phyloP scores from a whole-genome alignment of 1,140 invertebrate species.

The Dendrolimus kikuchii region DNA sequence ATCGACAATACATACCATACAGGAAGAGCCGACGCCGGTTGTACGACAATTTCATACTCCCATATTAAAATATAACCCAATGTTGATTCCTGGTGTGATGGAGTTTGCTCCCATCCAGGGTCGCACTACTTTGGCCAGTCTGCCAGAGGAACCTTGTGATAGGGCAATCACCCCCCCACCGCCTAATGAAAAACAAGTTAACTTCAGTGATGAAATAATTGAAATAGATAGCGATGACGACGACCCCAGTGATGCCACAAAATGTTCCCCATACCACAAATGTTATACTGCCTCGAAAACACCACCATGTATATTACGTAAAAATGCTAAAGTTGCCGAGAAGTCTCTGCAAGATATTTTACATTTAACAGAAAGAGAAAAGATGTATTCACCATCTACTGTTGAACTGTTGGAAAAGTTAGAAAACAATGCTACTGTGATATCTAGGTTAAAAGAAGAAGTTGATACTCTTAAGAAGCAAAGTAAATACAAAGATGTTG shows the following conservation, averaged over 20 bases:
- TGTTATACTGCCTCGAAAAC: conserved; percentile 57
- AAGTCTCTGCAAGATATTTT: conserved; percentile 53
- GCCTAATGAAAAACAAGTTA: conserved; percentile 22
- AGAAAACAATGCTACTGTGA: conserved; percentile 34
- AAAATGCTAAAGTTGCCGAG: conserved; percentile 46
- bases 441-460: conserved; percentile 40
- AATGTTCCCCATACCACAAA: conserved; percentile 55
- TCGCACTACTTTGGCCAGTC: conserved; percentile 17
- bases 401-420: conserved; percentile 54
- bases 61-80: conserved; percentile 49
- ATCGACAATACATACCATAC: conserved; percentile 38
- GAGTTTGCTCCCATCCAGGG: conserved; percentile 31
- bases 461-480: conserved; percentile 23
- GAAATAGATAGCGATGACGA: conserved; percentile 61
- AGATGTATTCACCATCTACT: conserved; percentile 42
- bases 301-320: conserved; percentile 56
- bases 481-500: conserved; percentile 38
- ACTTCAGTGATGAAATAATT: conserved; percentile 43
- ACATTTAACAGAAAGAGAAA: conserved; percentile 54
- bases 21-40: conserved; percentile 27
- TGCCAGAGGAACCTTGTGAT: conserved; percentile 29
- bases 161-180: conserved; percentile 34
- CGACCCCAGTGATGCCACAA: conserved; percentile 15
- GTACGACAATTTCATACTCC: conserved; percentile 49
- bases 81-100: conserved; percentile 18